phyloP scores from a whole-genome alignment of 2,888 invertebrate species.

The Leucozona laternaria region DNA sequence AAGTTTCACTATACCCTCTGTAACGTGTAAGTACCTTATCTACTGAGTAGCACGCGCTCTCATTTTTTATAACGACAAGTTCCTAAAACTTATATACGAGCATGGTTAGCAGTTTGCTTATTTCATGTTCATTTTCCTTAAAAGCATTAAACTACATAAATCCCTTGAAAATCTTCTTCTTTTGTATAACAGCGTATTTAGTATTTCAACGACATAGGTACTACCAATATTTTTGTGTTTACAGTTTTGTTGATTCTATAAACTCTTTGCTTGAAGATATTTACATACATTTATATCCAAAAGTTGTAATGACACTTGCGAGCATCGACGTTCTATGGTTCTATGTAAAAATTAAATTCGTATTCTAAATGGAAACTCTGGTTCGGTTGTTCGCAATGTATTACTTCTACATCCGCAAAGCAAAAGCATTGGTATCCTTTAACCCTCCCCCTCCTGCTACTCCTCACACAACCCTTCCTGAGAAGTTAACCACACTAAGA shows the following conservation, averaged over 20 bases:
- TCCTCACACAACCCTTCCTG: not conserved
- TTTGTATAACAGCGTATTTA: not conserved
- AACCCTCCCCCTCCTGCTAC: too few species aligned
- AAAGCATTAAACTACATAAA: too few species aligned
- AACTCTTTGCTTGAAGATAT: not conserved
- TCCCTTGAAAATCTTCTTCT: not conserved
- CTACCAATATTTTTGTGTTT: not conserved
- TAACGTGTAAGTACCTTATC: too few species aligned
- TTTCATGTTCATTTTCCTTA: too few species aligned
- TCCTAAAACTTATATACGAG: too few species aligned
- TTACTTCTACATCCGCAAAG: not conserved
- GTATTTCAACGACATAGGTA: not conserved
- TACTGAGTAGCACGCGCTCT: too few species aligned
- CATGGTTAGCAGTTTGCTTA: too few species aligned
- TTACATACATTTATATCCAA: constrained; percentile 14
- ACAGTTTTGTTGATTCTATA: not conserved
- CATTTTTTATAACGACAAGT: too few species aligned
- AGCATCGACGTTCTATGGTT: constrained; percentile 1
- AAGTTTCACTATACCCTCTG: too few species aligned
- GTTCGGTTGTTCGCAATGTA: not conserved
- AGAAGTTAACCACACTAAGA: constrained; percentile 54
- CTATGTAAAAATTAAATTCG: constrained; percentile 11
- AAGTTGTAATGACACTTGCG: constrained; percentile 23
- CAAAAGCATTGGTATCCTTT: not conserved
- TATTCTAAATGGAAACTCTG: constrained; percentile 9